Percentiles rank a stretch among this genome's conserved stretches.
Conservation (phyloP, 1,140 invertebrate genomes). For the Micrasema longulum region DNA sequence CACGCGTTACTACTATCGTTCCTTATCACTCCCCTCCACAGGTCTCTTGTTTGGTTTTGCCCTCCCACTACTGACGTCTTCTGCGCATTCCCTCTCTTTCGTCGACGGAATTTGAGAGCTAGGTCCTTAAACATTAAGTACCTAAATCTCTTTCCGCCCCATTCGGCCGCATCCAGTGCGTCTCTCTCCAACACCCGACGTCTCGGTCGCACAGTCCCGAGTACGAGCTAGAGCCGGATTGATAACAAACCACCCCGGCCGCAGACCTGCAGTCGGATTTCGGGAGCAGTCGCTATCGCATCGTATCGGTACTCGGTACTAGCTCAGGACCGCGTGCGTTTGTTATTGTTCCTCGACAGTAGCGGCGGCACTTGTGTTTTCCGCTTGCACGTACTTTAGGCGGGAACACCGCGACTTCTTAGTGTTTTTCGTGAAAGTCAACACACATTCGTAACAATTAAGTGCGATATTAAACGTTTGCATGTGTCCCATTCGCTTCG, state of each 20-base stretch:
- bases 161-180: neutral
- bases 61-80: neutral
- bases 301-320: no score
- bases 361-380: neutral
- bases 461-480: no score
- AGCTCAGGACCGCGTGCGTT: neutral
- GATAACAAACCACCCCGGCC: conserved; percentile 38
- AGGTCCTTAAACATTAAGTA: conserved; percentile 10
- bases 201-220: conserved; percentile 17
- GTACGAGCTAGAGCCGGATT: conserved; percentile 45
- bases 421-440: no score
- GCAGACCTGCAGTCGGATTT: neutral
- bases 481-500: no score
- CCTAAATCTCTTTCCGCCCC: conserved; percentile 24
- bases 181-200: conserved; percentile 6
- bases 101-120: conserved; percentile 24
- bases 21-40: neutral
- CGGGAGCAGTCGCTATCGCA: neutral
- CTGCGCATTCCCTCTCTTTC: conserved; percentile 4
- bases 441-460: no score
- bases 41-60: neutral
- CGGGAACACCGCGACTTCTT: neutral
- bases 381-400: neutral
- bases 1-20: neutral
- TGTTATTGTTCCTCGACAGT: neutral